Conservation (phyloP, 1,140 invertebrate species). For the Diachasmimorpha longicaudata region DNA sequence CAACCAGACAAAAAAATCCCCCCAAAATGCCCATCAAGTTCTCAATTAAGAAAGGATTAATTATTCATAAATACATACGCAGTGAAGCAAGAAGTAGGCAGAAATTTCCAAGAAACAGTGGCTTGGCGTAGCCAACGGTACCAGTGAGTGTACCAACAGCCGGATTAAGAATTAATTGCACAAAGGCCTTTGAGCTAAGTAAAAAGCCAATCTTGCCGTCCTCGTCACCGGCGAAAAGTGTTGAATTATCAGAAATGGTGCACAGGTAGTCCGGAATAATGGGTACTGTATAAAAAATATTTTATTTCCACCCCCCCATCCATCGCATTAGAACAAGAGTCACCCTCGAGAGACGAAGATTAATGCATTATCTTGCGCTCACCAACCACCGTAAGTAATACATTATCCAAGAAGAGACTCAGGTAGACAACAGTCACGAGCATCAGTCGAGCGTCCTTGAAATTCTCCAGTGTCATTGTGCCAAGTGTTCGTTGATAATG, state of each 20-base stretch:
- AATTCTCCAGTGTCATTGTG: conserved; percentile 19
- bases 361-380: conserved; percentile 51
- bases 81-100: conserved; percentile 82
- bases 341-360: neutral
- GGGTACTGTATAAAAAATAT: conserved; percentile 71
- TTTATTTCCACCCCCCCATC: neutral
- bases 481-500: neutral
- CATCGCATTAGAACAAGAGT: neutral
- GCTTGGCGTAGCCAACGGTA: conserved; percentile 77
- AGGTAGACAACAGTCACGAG: conserved; percentile 70
- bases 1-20: too few relatives aligned
- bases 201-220: conserved; percentile 81
- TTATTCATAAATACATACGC: conserved; percentile 66
- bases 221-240: conserved; percentile 63
- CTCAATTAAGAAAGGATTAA: neutral
- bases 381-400: conserved; percentile 80
- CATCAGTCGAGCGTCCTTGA: conserved; percentile 49
- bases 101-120: conserved; percentile 82
- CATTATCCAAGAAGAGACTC: conserved; percentile 77
- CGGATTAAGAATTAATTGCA: conserved; percentile 85
- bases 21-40: neutral
- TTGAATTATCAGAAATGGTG: conserved; percentile 63
- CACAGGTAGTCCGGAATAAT: conserved; percentile 85
- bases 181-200: conserved; percentile 84
- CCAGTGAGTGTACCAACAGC: conserved; percentile 77